Conservation (phyloP, 2,797 vertebrate species). For the Semaprochilodus insignis region DNA sequence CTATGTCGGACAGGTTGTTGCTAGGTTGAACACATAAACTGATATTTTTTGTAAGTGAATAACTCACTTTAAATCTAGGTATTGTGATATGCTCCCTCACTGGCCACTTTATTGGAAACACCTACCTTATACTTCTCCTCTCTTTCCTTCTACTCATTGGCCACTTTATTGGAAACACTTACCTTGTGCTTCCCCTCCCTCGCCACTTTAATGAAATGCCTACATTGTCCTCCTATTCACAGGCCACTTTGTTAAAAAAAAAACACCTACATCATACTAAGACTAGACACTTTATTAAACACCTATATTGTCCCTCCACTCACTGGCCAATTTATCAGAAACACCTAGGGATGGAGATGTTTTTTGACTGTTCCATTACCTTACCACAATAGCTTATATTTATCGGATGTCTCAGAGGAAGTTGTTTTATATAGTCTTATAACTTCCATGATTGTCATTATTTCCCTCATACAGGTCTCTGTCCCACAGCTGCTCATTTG, state of each 20-base stretch:
- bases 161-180: background rate
- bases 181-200: background rate
- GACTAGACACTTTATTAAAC: too few species aligned
- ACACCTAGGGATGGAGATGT: too few species aligned
- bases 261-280: too few species aligned
- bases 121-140: too few species aligned
- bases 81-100: too few species aligned
- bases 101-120: too few species aligned
- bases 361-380: background rate
- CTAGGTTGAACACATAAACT: too few species aligned
- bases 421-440: background rate
- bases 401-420: background rate
- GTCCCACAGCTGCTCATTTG: background rate
- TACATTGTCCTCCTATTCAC: background rate
- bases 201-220: background rate
- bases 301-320: too few species aligned
- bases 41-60: too few species aligned
- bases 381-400: constrained; percentile 20
- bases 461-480: background rate
- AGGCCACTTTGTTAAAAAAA: too few species aligned
- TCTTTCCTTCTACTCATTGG: background rate
- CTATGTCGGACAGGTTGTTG: too few species aligned
- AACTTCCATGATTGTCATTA: background rate
- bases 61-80: background rate
- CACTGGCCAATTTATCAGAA: too few species aligned